Evolutionary conservation across 1,140 invertebrate genomes (phyloP).

Genomic region (Hestina assimilis): DNA sequence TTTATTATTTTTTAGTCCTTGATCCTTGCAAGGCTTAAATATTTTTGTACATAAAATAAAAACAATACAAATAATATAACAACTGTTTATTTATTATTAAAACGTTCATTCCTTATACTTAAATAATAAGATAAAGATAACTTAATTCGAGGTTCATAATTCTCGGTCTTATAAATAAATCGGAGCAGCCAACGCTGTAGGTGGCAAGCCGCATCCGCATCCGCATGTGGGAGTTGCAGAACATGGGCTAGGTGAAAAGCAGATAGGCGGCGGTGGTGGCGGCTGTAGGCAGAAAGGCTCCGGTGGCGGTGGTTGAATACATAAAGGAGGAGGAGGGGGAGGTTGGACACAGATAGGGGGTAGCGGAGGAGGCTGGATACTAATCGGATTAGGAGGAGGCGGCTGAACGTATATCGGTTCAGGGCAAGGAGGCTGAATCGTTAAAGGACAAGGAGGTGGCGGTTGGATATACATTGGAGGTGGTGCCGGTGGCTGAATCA

Average conservation of each 20-base stretch:
- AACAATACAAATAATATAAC: slow-evolving; percentile 20
- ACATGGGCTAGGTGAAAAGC: slow-evolving; percentile 46
- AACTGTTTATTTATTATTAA: neutral
- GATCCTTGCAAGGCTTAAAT: neutral
- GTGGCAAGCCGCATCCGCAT: slow-evolving; percentile 34
- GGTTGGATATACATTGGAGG: slow-evolving; percentile 57
- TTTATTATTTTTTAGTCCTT: too few relatives aligned
- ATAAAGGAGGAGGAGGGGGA: slow-evolving; percentile 51
- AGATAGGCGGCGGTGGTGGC: slow-evolving; percentile 50
- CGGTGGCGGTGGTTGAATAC: slow-evolving; percentile 49
- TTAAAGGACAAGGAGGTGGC: slow-evolving; percentile 47
- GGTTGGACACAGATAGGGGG: slow-evolving; percentile 58
- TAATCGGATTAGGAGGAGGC: slow-evolving; percentile 46
- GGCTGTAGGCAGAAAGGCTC: slow-evolving; percentile 58
- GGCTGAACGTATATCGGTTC: slow-evolving; percentile 53
- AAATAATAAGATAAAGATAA: neutral
- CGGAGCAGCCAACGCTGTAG: slow-evolving; percentile 39
- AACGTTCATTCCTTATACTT: neutral
- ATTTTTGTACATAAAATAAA: neutral
- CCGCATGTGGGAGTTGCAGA: slow-evolving; percentile 23
- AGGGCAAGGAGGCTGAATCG: slow-evolving; percentile 53
- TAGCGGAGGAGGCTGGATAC: slow-evolving; percentile 52
- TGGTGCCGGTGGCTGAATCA: slow-evolving; percentile 51
- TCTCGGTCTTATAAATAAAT: slow-evolving; percentile 45
- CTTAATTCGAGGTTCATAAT: neutral